Percentiles rank a stretch among this genome's conserved stretches.
phyloP scores from a whole-genome alignment of 2,888 invertebrate species.

The Rhopalosiphum nymphaeae region DNA sequence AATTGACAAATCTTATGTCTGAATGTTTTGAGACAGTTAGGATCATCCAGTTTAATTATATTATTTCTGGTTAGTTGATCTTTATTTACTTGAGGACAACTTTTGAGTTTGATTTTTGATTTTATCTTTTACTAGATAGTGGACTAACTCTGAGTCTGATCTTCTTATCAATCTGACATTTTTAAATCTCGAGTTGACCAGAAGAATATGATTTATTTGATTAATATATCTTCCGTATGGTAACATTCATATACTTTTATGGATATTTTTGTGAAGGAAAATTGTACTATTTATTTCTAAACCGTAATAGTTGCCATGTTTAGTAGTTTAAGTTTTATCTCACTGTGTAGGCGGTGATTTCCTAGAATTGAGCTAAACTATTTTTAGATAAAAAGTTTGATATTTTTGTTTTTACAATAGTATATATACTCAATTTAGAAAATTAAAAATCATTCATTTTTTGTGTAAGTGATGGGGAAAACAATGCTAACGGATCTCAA shows the following conservation, averaged over 20 bases:
- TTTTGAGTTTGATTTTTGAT: conserved; percentile 9
- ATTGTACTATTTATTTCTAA: conserved; percentile 10
- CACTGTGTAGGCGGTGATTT: no score
- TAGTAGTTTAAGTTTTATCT: no score
- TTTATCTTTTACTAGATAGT: conserved; percentile 16
- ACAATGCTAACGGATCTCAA: no score
- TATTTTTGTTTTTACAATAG: no score
- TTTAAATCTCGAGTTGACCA: background rate
- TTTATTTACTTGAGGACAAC: background rate
- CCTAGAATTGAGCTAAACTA: no score
- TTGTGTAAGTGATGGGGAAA: no score
- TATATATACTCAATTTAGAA: no score
- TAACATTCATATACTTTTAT: background rate
- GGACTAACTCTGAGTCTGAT: conserved; percentile 7
- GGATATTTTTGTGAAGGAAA: background rate
- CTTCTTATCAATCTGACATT: conserved; percentile 1
- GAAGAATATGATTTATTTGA: background rate
- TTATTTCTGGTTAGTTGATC: conserved; percentile 3
- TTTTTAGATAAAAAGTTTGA: no score
- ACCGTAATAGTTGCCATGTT: no score
- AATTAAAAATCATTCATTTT: no score
- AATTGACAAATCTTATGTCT: conserved; percentile 20
- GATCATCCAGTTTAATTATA: background rate
- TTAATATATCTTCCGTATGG: no score
- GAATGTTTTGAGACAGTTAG: background rate